phyloP scores from a whole-genome alignment of 2,888 invertebrate species.

The Caenorhabditis virilis region DNA sequence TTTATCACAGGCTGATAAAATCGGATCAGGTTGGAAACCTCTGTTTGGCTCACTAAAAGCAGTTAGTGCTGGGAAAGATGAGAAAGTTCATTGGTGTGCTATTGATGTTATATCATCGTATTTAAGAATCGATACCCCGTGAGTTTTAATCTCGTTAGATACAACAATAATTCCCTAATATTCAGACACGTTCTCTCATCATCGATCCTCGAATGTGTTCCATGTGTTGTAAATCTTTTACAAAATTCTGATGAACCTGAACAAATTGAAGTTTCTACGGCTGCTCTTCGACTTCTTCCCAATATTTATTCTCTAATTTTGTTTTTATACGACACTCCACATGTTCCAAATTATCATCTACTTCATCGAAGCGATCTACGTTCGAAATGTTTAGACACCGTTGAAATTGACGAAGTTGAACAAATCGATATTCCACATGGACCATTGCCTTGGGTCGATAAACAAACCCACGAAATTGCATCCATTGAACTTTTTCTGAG shows the following conservation, averaged over 20 bases:
- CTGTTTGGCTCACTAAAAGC: constrained; percentile 90
- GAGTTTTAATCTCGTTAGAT: constrained; percentile 84
- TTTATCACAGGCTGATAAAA: constrained; percentile 77
- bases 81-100: constrained; percentile 69
- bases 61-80: constrained; percentile 72
- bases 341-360: constrained; percentile 51
- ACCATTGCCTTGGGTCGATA: constrained; percentile 43
- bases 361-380: constrained; percentile 46
- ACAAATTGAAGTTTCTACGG: constrained; percentile 18
- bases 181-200: constrained; percentile 48
- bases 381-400: constrained; percentile 34
- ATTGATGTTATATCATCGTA: constrained; percentile 90
- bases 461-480: constrained; percentile 42
- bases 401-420: constrained; percentile 25
- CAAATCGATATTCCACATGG: constrained; percentile 33
- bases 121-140: constrained; percentile 86
- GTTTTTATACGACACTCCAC: constrained; percentile 49
- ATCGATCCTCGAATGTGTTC: constrained; percentile 55
- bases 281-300: constrained; percentile 47
- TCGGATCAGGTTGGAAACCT: constrained; percentile 79
- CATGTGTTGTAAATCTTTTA: constrained; percentile 58
- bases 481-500: constrained; percentile 47
- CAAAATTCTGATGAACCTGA: constrained; percentile 38
- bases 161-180: constrained; percentile 70
- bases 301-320: constrained; percentile 45